These are phyloP conservation scores for Graptemys geographica DNA, from an alignment of 2,797 vertebrate species.

Conservation along the genomic window DNA sequence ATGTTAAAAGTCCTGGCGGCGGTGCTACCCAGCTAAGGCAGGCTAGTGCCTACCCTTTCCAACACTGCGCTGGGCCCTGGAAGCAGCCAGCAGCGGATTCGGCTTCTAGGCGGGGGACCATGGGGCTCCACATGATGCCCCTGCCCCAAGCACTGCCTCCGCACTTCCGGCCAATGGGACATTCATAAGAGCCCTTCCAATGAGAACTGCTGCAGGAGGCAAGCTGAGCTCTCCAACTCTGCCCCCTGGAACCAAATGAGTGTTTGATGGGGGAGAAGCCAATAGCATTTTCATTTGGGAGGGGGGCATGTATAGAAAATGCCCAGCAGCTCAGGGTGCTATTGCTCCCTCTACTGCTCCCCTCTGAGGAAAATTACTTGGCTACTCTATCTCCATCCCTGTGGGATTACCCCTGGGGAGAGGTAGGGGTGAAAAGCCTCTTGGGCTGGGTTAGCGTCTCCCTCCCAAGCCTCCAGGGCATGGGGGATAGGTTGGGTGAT, in stretches of 20 bases:
- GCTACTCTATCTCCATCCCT: neutral
- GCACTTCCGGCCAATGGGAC: too few relatives aligned
- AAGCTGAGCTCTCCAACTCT: neutral
- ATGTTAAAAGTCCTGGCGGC: too few relatives aligned
- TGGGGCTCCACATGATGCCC: too few relatives aligned
- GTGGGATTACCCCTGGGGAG: neutral
- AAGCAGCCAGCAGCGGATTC: too few relatives aligned
- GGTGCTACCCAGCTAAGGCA: too few relatives aligned
- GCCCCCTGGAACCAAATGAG: neutral
- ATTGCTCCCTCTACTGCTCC: neutral
- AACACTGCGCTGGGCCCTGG: accelerated
- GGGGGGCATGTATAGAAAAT: neutral
- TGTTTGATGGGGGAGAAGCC: neutral
- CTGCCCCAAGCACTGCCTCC: too few relatives aligned
- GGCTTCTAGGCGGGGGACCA: too few relatives aligned
- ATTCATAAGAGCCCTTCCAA: neutral
- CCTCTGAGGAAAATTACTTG: neutral
- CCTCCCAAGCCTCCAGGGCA: neutral
- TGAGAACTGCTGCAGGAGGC: neutral
- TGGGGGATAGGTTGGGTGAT: too few relatives aligned
- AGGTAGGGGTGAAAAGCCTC: neutral
- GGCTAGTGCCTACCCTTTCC: too few relatives aligned
- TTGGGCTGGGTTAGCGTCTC: neutral
- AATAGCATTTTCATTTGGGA: neutral
- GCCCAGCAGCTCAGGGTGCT: neutral